Base-by-base conservation (phyloP, 1,140 invertebrate genomes). In the Penaeus chinensis region DNA sequence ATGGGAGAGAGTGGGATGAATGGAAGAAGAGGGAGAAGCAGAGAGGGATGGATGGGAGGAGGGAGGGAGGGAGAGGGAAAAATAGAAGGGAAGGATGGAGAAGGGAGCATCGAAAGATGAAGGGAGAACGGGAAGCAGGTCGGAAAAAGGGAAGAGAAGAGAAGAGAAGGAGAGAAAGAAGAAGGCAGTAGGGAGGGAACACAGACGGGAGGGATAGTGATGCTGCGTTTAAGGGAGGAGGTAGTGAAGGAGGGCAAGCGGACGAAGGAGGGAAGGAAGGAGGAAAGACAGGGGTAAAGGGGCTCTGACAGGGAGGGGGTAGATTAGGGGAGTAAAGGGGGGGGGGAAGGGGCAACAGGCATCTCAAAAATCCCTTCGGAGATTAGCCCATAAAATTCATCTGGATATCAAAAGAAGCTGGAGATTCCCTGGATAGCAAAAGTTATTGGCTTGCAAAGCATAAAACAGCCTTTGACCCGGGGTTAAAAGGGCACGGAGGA, bases 371-470 rank as follows among this genome's bases (percentile, higher is more conserved):
- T 74, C n/a, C 71, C 71, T 24, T 74, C 71, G 71, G 27, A 74
- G 71, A 74, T 74, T 74, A 74, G 71, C 71, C 71, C 24, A 27
- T 74, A 32, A 74, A 74, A 74, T 74, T 74, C 71, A 74, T 74
- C 27, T 27, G 71, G 27, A 74, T 74, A 74, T 74, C 71, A 74
- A 74, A 74, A 74, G 71, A 74, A 74, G 27, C 42, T 27, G 42
- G 71, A 74, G 71, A 74, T 74, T 74, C 71, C 42, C 42, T 37
- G 71, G 71, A 74, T 74, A 74, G 71, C 71, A 74, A 74, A 74
- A 74, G 71, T 74, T 74, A 74, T 74, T 74, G 71, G 71, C 71
- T 74, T 74, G 71, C 71, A 74, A 74, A 74, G 71, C 71, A 74
- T 27, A 74, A 74, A 74, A 74, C 71, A 74, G 71, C 71, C 71